These are phyloP conservation scores for Pteronotus mesoamericanus DNA, from an alignment of 2,797 vertebrate species.

Conservation along the genomic window DNA sequence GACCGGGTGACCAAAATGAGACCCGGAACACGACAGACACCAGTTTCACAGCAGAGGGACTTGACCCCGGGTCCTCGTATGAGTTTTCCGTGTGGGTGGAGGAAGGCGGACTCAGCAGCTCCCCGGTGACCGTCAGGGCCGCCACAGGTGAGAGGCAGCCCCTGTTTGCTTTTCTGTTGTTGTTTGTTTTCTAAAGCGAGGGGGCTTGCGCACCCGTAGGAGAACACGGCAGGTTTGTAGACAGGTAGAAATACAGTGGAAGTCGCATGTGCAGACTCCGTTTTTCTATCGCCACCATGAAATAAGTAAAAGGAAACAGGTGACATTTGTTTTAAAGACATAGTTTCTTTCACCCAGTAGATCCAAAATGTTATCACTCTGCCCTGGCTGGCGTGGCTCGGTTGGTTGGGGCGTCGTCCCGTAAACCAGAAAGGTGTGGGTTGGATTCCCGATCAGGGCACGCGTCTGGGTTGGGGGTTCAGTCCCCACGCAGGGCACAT, in stretches of 20 bases:
- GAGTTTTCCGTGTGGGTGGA: neutral
- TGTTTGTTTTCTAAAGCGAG: neutral
- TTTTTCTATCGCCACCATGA: neutral
- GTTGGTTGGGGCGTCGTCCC: too few relatives aligned
- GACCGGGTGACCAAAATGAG: accelerated
- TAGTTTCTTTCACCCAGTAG: neutral
- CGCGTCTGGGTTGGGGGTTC: too few relatives aligned
- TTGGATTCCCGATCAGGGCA: too few relatives aligned
- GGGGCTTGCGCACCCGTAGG: neutral
- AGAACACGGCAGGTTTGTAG: too few relatives aligned
- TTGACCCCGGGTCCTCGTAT: neutral
- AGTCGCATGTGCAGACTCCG: neutral
- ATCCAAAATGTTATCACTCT: neutral
- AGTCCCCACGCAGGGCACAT: too few relatives aligned
- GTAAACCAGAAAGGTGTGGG: too few relatives aligned
- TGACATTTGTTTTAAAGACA: neutral
- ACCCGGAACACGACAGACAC: accelerated
- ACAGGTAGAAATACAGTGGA: neutral
- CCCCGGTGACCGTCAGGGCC: neutral
- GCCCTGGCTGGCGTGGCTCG: too few relatives aligned
- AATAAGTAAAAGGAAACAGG: neutral
- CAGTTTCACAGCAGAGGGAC: accelerated
- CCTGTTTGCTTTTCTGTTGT: too few relatives aligned
- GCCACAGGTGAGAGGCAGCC: neutral
- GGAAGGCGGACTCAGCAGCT: neutral